Base-by-base conservation (phyloP, 2,888 invertebrate genomes). In the Polymixis flavicincta region DNA sequence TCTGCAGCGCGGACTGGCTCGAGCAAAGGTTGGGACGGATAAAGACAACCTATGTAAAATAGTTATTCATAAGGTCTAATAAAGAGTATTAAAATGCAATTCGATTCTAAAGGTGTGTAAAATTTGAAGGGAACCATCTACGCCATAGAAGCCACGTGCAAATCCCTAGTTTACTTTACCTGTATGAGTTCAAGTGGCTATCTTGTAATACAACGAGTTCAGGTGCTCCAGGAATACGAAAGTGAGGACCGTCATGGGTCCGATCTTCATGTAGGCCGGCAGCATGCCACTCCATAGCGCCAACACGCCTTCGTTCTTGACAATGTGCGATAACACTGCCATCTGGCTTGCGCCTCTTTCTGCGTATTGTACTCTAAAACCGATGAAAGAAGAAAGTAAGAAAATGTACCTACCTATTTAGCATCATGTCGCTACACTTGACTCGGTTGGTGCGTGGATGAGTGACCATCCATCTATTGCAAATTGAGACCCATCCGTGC, bases 221-320 rank as follows among this genome's bases (percentile, higher is more conserved):
- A 99, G 96, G 95, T 99, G 99, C 93, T 99, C 99, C 81, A 99
- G 96, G 96, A 99, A 98, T 85, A 99, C 98, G 92, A 99, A 99
- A 0, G 99, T 99, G 28, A 99, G 95, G 4, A 99, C 99, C 0
- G 99, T 99, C 93, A 99, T 99, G 0, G 99, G 99, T 32, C 99
- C 99, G 68, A 99, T 96, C 78, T 99, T 97, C 84, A 98, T 98
- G 92, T 98, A 99, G 90, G 99, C 99, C 0, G 99, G 99, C 13
- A 99, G 97, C 94, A 99, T 99, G 22, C 99, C 99, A 94, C 99
- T 99, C 99, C 99, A 99, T 28, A 99, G 94, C 0, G 99, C 98
- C 86, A 99, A 97, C 2, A 99, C 92, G 0, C 99, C 99, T 96
- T 99, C 99, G 69, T 98, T 98, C 76, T 97, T 97, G 11, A 99